Evolutionary conservation across 2,797 vertebrate genomes (phyloP), one percentile per base, ranked within the genome.

Genomic region (Cossypha polioptera): DNA sequence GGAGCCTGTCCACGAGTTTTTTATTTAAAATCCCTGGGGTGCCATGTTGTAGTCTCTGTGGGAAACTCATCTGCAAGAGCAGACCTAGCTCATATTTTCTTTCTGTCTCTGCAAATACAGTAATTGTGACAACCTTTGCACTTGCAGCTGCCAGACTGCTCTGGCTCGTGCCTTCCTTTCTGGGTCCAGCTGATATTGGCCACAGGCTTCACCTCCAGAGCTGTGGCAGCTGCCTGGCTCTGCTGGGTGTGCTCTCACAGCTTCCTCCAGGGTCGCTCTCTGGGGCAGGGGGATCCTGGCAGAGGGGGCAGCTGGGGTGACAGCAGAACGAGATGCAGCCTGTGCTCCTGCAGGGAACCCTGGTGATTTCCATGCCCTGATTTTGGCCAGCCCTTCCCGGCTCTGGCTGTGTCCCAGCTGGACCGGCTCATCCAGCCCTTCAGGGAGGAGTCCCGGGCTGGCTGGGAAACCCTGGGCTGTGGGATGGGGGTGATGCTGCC

Each of bases 401-500:
- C 69, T 36, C 86, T 16, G 83, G 82, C 92, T 55, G 69, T 0
- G 9, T n/a, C 74, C 86, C 51, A 28, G 78, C 92, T 69, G 71
- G 83, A 92, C 78, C 15, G 74, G 94, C 92, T 92, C 38, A 17
- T 54, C 89, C 89, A 85, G 92, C 89, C 75, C 86, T 81, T 47
- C 79, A n/a, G 84, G 83, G 84, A 91, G 73, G 82, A 73, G 69
- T n/a, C 42, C 1, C 4, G 1, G 76, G 22, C 73, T 50, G 80
- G 5, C 77, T 59, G 73, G 77, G 68, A 59, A 28, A 16, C 3
- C 7, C 38, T 0, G 55, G 55, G 82, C 77, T 22, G 1, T 38
- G 9, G 51, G 65, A 5, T 16, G 48, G 3, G 43, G 76, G 31
- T 5, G 63, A 47, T 2, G 17, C 35, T 48, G 68, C 29, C 2